These are phyloP conservation scores for Callithrix jacchus DNA, from an alignment of 2,113 vertebrate species.

Conservation along the genomic window DNA sequence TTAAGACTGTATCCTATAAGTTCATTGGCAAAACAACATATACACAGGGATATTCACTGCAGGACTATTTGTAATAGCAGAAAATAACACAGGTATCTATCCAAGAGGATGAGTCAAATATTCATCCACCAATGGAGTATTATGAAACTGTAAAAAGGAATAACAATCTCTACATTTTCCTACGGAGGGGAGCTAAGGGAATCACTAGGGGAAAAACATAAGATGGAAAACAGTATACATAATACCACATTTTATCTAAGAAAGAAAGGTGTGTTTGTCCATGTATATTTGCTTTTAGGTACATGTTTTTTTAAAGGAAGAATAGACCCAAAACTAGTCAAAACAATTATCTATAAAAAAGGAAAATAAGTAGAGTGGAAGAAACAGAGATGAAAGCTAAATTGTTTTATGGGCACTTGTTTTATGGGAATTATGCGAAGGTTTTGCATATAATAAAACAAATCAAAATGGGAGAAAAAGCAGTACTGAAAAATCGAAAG, in stretches of 20 bases:
- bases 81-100: not conserved
- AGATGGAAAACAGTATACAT: not conserved
- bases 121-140: not conserved
- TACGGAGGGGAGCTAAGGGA: not conserved
- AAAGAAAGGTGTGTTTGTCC: not conserved
- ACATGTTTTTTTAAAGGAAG: not conserved
- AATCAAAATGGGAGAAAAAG: not conserved
- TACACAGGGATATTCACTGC: not conserved
- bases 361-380: not conserved
- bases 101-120: not conserved
- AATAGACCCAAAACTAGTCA: constrained; percentile 6
- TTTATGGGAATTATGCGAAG: not conserved
- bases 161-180: not conserved
- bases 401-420: not conserved
- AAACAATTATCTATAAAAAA: not conserved
- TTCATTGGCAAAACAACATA: not conserved
- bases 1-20: not conserved
- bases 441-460: constrained; percentile 8
- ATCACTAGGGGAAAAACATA: not conserved
- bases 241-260: not conserved
- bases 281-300: not conserved
- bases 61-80: not conserved
- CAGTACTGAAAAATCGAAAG: not conserved
- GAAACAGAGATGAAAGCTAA: not conserved
- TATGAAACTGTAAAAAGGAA: not conserved